Conservation (phyloP, 2,888 invertebrate genomes). For the Mactromeris polynyma region DNA sequence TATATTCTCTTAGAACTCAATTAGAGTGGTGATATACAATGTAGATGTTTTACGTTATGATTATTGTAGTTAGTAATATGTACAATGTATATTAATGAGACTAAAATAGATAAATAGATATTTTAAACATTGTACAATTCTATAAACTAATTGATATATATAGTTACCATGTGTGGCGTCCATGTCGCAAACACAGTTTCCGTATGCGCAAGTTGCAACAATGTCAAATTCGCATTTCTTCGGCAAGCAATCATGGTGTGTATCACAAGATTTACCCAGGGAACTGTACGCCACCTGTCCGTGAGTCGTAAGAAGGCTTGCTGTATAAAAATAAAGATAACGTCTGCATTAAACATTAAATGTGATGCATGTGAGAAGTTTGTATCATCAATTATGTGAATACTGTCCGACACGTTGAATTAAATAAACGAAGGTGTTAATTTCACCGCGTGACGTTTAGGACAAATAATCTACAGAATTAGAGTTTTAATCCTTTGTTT, state of each 20-base stretch:
- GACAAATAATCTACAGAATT: not conserved
- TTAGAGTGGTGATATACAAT: not conserved
- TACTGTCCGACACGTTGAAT: too few species aligned
- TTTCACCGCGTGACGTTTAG: not conserved
- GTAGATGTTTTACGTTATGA: not conserved
- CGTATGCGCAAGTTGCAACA: not conserved
- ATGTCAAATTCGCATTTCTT: not conserved
- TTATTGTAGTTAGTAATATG: not conserved
- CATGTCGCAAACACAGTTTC: slow-evolving; percentile 1
- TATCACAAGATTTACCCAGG: not conserved
- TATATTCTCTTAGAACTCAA: not conserved
- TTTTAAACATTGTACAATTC: not conserved
- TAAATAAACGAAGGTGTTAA: not conserved
- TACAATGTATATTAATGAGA: not conserved
- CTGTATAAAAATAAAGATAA: not conserved
- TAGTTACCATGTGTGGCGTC: not conserved
- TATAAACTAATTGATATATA: not conserved
- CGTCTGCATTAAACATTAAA: not conserved
- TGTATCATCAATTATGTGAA: too few species aligned
- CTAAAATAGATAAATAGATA: not conserved
- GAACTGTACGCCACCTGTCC: not conserved
- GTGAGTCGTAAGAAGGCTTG: not conserved
- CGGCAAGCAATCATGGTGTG: not conserved
- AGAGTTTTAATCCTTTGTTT: not conserved
- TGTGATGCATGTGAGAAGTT: not conserved